Conservation (phyloP, 2,113 vertebrate genomes). For the Tragelaphus strepsiceros region DNA sequence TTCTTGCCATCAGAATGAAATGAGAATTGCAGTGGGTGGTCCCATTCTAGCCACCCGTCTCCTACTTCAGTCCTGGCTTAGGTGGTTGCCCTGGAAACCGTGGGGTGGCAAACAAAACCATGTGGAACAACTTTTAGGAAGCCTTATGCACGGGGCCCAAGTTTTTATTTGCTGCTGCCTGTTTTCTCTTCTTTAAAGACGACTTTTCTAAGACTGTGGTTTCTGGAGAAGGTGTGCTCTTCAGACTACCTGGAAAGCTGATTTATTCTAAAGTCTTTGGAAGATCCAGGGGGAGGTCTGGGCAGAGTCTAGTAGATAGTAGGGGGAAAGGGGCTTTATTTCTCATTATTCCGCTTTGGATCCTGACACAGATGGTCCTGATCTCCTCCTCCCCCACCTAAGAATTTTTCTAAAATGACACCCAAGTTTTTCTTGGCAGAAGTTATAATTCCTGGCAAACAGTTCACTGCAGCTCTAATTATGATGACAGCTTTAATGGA, state of each 20-base stretch:
- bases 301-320: constrained; percentile 59
- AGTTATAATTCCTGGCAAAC: constrained; percentile 82
- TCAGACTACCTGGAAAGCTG: constrained; percentile 60
- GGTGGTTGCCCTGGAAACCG: constrained; percentile 75
- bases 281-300: constrained; percentile 52
- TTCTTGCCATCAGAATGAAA: constrained; percentile 63
- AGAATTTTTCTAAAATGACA: constrained; percentile 86
- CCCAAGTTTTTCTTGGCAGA: constrained; percentile 86
- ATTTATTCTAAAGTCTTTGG: constrained; percentile 51
- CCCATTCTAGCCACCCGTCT: constrained; percentile 60
- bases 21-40: constrained; percentile 69
- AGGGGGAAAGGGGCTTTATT: constrained; percentile 62
- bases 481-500: constrained; percentile 84
- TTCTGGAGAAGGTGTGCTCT: constrained; percentile 26
- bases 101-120: constrained; percentile 54
- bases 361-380: constrained; percentile 81
- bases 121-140: constrained; percentile 61
- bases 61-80: constrained; percentile 70
- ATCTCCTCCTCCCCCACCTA: constrained; percentile 80
- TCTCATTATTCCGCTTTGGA: constrained; percentile 71
- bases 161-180: constrained; percentile 47
- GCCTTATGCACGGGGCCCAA: not conserved
- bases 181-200: constrained; percentile 40
- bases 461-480: constrained; percentile 81
- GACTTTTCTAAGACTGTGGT: constrained; percentile 44